Base-by-base conservation (phyloP, 1,140 invertebrate genomes). In the Tetramorium alpestre region DNA sequence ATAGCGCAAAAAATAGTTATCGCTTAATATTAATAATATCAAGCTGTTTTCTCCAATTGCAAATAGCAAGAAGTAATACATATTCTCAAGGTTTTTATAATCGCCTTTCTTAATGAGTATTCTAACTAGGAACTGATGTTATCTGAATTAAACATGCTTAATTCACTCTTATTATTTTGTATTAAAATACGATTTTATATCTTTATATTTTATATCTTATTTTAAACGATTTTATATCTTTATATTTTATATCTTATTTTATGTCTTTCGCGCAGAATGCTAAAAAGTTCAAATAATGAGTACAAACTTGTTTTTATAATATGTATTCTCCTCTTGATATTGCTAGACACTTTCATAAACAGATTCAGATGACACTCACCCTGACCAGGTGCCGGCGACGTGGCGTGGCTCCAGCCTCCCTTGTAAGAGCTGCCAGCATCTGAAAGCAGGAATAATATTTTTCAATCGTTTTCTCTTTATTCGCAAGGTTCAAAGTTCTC, bases 401-500 rank as follows among this genome's bases (percentile, higher is more conserved):
- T 95, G 70, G 96, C 95, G 93, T 96, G 96, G 88, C 96, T 96
- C 96, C 96, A 97, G 94, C 96, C 96, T 87, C 96, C 96, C 95
- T 97, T 97, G 94, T 97, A 97, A 85, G 96, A 96, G 69, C 96
- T 96, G 95, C 97, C 96, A 96, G 96, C 92, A 96, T 96, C 92
- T 95, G 94, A 84, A 95, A 95, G 51, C 73, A 85, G 13, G 0
- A 18, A 13, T 58, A 85, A 25, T 1, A 10, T 28, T n/a, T 38
- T 38, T 73, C 11, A 58, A 41, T 51, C 11, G 13, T 33, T 25
- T 33, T 33, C 11, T 72, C 65, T 10, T 25, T 18, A 41, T 41
- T 47, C 22, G 11, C 41, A 33, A 3, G 22, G 0, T 41, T 11
- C 44, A 38, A 69, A 47, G 47, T 75, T 76, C 22, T 16, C 69